Evolutionary conservation across 2,888 invertebrate genomes (phyloP).

Genomic region (Ceraclea dissimilis): DNA sequence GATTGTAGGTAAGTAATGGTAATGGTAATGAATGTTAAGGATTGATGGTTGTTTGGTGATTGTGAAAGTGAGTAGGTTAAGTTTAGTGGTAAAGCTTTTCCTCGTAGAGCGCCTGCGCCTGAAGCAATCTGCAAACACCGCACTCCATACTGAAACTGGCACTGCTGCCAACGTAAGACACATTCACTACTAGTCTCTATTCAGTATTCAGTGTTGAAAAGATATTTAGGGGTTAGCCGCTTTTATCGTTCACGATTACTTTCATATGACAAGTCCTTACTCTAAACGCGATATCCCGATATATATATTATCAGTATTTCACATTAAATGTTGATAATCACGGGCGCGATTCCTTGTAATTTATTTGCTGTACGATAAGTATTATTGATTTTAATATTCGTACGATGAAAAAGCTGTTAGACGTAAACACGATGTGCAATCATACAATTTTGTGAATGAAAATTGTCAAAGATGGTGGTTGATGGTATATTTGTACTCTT

Average conservation of each 20-base stretch:
- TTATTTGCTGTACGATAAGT: neutral
- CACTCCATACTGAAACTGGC: constrained; percentile 11
- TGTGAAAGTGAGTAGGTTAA: too few species aligned
- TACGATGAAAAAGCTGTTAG: neutral
- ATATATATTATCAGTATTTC: too few species aligned
- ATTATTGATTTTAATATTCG: too few species aligned
- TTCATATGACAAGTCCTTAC: neutral
- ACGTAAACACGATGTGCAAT: constrained; percentile 16
- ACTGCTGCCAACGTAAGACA: constrained; percentile 16
- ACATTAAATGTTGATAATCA: constrained; percentile 1
- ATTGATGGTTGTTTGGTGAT: too few species aligned
- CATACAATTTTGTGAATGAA: constrained; percentile 19
- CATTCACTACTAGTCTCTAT: constrained; percentile 9
- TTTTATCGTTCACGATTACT: neutral
- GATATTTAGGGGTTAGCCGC: constrained; percentile 2
- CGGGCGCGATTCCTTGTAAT: neutral
- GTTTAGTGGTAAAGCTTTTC: neutral
- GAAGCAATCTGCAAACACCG: constrained; percentile 15
- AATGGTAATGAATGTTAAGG: too few species aligned
- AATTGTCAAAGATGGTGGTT: constrained; percentile 17
- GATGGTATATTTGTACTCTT: constrained; percentile 10
- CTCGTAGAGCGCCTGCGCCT: constrained; percentile 9
- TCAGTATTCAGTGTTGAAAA: constrained; percentile 1
- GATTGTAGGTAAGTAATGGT: too few species aligned
- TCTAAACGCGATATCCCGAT: constrained; percentile 2